Evolutionary conservation across 1,140 invertebrate species (phyloP), one percentile per base, ranked within the genome.

Genomic region (Apis cerana): DNA sequence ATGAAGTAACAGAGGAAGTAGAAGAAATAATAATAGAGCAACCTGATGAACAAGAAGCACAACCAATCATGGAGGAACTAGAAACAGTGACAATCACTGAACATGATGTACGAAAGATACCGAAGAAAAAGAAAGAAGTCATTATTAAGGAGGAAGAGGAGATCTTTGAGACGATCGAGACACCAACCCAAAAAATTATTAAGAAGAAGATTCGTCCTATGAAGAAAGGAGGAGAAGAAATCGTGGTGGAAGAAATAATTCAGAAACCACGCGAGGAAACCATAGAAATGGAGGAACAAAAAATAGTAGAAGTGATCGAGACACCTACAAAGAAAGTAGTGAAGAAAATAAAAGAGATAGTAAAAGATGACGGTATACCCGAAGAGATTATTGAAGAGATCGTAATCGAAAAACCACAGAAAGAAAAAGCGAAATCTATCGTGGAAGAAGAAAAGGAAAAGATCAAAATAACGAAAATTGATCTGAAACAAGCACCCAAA

Each of bases 201-300:
- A 92, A 89, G 33, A 92, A 90, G 70, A 90, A 90, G 62, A 85
- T 84, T 64, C 84, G 88, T 33, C 77, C 91, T 33, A 89, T 88
- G n/a, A 88, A 90, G 58, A 87, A 90, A 58, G 87, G 90, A n/a
- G 71, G 84, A 10, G 59, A 56, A 19, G 81, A 75, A 11, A 65
- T 84, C 61, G 76, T 75, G 17, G 71, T 82, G 23, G 85, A 90
- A 54, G 84, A 89, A 27, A 72, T 91, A 3, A 82, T 82, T n/a
- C 10, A 71, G 13, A 83, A 88, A n/a, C 69, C 86, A 0, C 43
- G 56, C 1, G 68, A 89, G 58, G 69, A 87, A 80, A 65, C 65
- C 2, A 33, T 70, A 13, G 62, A 82, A 76, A 87, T 82, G 48
- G 82, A 90, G 62, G 71, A 85, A 15, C 68, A 88, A 65, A 64